A percentile compares a stretch with the other conserved stretches of the same genome.
Evolutionary conservation across 2,113 vertebrate genomes (phyloP).

Genomic region (Crotophaga sulcirostris): DNA sequence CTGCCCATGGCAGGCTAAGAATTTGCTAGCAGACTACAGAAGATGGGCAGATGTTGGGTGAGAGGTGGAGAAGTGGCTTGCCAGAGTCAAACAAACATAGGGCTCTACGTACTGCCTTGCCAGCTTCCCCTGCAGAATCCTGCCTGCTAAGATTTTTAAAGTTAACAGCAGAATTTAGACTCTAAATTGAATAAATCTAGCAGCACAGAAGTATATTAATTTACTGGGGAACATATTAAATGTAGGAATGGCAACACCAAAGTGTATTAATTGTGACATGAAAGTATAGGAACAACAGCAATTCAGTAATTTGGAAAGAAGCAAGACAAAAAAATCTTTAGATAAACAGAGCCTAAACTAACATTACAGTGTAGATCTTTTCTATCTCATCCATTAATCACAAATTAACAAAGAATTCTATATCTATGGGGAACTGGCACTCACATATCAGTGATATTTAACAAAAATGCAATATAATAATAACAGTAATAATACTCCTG

Average conservation of each 20-base stretch:
- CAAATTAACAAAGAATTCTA: neutral
- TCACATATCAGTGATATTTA: neutral
- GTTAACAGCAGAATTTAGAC: slow-evolving; percentile 7
- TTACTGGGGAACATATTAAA: neutral
- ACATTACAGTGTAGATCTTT: neutral
- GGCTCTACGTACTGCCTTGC: neutral
- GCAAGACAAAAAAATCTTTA: neutral
- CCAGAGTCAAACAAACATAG: neutral
- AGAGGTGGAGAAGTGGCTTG: neutral
- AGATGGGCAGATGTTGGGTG: slow-evolving; percentile 17
- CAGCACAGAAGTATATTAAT: neutral
- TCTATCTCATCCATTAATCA: neutral
- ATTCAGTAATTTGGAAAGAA: neutral
- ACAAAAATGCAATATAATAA: neutral
- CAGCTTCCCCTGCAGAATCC: neutral
- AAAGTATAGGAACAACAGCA: neutral
- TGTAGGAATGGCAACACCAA: neutral
- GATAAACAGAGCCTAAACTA: neutral
- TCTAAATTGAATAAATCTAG: neutral
- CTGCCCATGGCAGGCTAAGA: neutral
- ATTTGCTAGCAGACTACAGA: neutral
- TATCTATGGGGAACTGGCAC: neutral
- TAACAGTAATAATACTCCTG: neutral
- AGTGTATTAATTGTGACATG: neutral
- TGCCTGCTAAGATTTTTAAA: neutral